These are phyloP conservation scores for Ommatoiulus sabulosus DNA, from an alignment of 2,888 invertebrate species.

Conservation along the genomic window DNA sequence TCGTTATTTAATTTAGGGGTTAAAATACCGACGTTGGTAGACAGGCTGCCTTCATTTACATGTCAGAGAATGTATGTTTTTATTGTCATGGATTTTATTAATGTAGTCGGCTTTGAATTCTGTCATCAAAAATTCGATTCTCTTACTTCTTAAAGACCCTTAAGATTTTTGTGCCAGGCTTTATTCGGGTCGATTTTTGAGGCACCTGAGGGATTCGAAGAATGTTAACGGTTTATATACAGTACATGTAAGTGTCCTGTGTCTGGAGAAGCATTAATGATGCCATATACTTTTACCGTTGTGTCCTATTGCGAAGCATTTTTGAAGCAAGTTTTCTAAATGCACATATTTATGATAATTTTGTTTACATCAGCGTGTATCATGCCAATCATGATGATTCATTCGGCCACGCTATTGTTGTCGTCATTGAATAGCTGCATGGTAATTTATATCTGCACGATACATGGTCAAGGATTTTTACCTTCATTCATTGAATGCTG, in stretches of 20 bases:
- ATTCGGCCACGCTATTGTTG: neutral
- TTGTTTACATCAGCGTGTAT: neutral
- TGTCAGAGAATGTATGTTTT: neutral
- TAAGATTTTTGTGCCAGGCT: neutral
- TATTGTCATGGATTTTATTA: neutral
- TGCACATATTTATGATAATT: neutral
- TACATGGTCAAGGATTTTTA: constrained; percentile 1
- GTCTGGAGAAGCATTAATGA: neutral
- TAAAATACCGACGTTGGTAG: neutral
- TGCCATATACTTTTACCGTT: neutral
- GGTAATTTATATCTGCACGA: too few relatives aligned
- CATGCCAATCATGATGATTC: neutral
- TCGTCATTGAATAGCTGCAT: too few relatives aligned
- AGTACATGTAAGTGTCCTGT: too few relatives aligned
- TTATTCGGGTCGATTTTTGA: neutral
- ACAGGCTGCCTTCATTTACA: neutral
- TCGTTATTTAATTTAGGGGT: neutral
- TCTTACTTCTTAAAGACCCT: neutral
- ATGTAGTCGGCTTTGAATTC: neutral
- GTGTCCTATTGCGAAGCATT: neutral
- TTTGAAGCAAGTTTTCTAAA: neutral
- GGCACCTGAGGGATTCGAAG: neutral
- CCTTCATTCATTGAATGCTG: neutral
- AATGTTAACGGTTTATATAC: neutral
- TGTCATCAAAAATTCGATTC: neutral